Conservation (phyloP, 2,113 vertebrate species). For the Carollia perspicillata region DNA sequence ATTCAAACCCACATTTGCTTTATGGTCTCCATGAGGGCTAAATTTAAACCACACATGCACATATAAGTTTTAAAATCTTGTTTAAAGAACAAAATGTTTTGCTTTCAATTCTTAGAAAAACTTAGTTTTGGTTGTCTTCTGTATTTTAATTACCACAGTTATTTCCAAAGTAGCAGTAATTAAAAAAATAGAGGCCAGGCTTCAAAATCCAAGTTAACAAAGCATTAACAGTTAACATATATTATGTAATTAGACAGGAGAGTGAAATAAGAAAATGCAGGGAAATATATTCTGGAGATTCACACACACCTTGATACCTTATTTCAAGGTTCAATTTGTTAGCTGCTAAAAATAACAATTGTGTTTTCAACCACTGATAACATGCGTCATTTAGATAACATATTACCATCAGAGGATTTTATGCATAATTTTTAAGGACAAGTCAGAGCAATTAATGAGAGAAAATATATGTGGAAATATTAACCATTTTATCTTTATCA, state of each 20-base stretch:
- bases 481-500: constrained; percentile 63
- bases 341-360: constrained; percentile 62
- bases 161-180: constrained; percentile 48
- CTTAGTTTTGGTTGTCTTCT: constrained; percentile 22
- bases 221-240: background rate
- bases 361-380: constrained; percentile 56
- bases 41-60: constrained; percentile 62
- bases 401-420: constrained; percentile 54
- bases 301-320: constrained; percentile 76
- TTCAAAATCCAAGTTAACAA: constrained; percentile 48
- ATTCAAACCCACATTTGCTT: constrained; percentile 94
- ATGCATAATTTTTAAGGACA: constrained; percentile 49
- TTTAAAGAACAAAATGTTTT: constrained; percentile 3
- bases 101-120: constrained; percentile 56
- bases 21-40: constrained; percentile 97
- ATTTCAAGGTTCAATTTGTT: constrained; percentile 76
- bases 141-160: constrained; percentile 47
- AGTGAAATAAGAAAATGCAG: constrained; percentile 52
- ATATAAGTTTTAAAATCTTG: constrained; percentile 44
- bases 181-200: constrained; percentile 46
- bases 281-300: constrained; percentile 50
- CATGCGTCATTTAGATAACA: constrained; percentile 51
- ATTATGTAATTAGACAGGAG: constrained; percentile 35
- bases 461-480: constrained; percentile 57
- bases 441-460: constrained; percentile 52